Evolutionary conservation across 2,888 invertebrate genomes (phyloP).

Genomic region (Papilio protenor): DNA sequence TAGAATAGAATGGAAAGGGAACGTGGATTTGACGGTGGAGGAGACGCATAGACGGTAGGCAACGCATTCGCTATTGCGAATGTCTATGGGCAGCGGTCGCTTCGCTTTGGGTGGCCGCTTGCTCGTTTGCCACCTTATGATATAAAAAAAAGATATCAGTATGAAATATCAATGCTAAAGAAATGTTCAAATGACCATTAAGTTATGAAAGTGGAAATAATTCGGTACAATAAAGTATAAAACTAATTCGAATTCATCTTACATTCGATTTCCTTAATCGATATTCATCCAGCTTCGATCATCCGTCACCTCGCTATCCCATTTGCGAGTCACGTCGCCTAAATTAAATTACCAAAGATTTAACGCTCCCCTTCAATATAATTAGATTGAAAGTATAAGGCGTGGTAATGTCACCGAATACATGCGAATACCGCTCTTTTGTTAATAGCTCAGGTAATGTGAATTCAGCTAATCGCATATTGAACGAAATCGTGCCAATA

Average conservation of each 20-base stretch:
- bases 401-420: slow-evolving; percentile 8
- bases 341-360: slow-evolving; percentile 38
- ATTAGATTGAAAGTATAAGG: slow-evolving; percentile 32
- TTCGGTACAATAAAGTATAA: not conserved
- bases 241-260: slow-evolving; percentile 2
- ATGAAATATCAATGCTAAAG: not conserved
- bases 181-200: not conserved
- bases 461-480: too few relatives aligned
- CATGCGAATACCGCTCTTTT: not conserved
- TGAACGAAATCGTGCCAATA: not conserved
- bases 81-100: too few relatives aligned
- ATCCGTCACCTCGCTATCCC: slow-evolving; percentile 7
- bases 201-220: not conserved
- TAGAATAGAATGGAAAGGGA: too few relatives aligned
- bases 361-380: slow-evolving; percentile 24
- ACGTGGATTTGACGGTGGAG: too few relatives aligned
- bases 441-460: not conserved
- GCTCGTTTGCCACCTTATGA: too few relatives aligned
- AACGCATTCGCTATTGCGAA: too few relatives aligned
- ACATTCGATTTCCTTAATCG: slow-evolving; percentile 7
- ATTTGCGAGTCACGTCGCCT: slow-evolving; percentile 15
- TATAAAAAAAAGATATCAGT: not conserved
- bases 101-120: too few relatives aligned
- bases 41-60: too few relatives aligned
- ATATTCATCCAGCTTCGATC: not conserved